Evolutionary conservation across 2,888 invertebrate species (phyloP).

Genomic region (Gortyna flavago): DNA sequence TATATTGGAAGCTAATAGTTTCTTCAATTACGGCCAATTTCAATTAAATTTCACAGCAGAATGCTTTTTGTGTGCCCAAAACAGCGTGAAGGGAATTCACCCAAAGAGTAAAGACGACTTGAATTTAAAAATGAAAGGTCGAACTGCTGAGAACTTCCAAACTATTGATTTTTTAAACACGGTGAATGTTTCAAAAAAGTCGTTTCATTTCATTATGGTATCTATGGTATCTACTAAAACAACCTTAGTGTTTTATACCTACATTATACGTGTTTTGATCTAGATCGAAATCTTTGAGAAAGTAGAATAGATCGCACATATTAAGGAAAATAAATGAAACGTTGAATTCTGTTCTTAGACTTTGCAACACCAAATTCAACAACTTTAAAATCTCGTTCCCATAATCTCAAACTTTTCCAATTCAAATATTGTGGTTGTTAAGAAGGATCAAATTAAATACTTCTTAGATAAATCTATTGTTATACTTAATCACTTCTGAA

Average conservation of each 20-base stretch:
- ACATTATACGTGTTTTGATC: neutral
- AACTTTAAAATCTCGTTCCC: neutral
- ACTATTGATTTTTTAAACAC: neutral
- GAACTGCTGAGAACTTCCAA: neutral
- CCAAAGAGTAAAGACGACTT: constrained; percentile 25
- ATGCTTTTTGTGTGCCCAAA: constrained; percentile 55
- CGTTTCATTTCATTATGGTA: neutral
- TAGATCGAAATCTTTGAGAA: neutral
- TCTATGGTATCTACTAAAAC: neutral
- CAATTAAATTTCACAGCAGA: constrained; percentile 53
- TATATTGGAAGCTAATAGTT: constrained; percentile 44
- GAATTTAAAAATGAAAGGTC: constrained; percentile 20
- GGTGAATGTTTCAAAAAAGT: neutral
- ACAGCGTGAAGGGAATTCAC: constrained; percentile 40
- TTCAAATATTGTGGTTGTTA: constrained; percentile 20
- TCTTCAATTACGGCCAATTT: constrained; percentile 45
- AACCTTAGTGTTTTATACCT: neutral
- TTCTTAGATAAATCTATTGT: constrained; percentile 16
- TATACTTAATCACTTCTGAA: constrained; percentile 7
- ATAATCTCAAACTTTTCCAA: constrained; percentile 19
- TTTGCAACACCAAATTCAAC: neutral
- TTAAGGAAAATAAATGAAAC: constrained; percentile 7
- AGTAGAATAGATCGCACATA: neutral
- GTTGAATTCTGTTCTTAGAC: neutral
- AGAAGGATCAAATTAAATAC: constrained; percentile 1